Percentiles rank a stretch among this genome's conserved stretches.
phyloP scores from a whole-genome alignment of 2,888 invertebrate genomes.

The Anoncus sp. region DNA sequence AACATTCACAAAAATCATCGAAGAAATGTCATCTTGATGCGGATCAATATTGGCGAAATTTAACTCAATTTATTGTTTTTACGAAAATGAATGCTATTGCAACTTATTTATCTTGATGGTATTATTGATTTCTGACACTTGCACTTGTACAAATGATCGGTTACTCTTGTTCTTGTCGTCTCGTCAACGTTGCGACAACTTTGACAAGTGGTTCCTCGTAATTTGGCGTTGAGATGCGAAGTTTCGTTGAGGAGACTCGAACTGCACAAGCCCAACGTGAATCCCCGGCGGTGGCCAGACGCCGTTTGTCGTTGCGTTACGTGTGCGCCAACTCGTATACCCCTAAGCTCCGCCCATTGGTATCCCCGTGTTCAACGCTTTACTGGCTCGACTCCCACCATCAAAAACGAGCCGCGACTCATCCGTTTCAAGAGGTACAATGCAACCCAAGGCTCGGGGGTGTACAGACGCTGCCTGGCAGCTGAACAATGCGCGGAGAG shows the following conservation, averaged over 20 bases:
- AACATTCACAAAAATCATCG: not conserved
- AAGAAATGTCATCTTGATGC: not conserved
- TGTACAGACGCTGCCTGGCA: conserved; percentile 52
- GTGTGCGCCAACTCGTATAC: conserved; percentile 70
- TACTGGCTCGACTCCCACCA: conserved; percentile 70
- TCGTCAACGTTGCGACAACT: not conserved
- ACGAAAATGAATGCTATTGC: not conserved
- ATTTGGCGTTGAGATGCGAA: conserved; percentile 10
- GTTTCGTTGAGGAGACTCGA: conserved; percentile 48
- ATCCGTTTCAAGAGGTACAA: conserved; percentile 9
- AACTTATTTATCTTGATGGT: not conserved
- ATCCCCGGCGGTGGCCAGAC: conserved; percentile 78
- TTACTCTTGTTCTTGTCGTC: not conserved
- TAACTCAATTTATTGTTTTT: not conserved
- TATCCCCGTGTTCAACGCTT: conserved; percentile 51
- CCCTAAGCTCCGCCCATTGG: conserved; percentile 76
- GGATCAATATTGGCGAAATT: not conserved
- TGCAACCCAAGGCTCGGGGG: conserved; percentile 35
- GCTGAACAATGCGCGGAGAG: conserved; percentile 42
- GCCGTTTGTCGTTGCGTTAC: conserved; percentile 77
- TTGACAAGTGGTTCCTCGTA: not conserved
- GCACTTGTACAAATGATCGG: not conserved
- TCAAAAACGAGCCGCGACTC: not conserved
- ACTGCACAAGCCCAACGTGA: conserved; percentile 58
- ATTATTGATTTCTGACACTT: not conserved